Conservation (phyloP, 2,888 invertebrate species). For the Andrena flavipes region DNA sequence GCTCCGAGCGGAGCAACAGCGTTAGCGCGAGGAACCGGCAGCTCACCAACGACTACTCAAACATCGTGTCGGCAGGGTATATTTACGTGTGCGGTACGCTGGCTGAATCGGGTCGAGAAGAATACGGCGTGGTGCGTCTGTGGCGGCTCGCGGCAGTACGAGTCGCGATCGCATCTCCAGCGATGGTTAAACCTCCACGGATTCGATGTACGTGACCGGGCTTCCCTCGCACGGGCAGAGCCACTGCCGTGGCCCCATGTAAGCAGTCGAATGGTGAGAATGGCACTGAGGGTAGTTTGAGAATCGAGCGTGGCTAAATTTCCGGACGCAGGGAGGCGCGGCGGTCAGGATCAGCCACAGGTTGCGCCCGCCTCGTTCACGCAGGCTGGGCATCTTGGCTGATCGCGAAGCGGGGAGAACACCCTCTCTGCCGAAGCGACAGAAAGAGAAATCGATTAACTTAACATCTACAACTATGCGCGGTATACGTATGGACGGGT, state of each 20-base stretch:
- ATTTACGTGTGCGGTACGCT: slow-evolving; percentile 9
- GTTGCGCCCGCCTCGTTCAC: slow-evolving; percentile 79
- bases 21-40: slow-evolving; percentile 29
- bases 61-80: slow-evolving; percentile 4
- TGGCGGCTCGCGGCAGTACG: slow-evolving; percentile 7
- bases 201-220: not conserved
- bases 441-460: slow-evolving; percentile 71
- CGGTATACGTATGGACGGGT: not conserved
- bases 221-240: slow-evolving; percentile 34
- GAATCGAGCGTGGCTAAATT: slow-evolving; percentile 80
- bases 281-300: slow-evolving; percentile 80
- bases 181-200: slow-evolving; percentile 14
- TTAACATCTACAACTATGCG: slow-evolving; percentile 53
- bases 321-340: slow-evolving; percentile 82
- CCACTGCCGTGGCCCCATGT: slow-evolving; percentile 54
- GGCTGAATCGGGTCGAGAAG: not conserved
- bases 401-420: slow-evolving; percentile 59
- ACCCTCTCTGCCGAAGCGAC: slow-evolving; percentile 57
- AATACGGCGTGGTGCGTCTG: slow-evolving; percentile 1
- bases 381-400: slow-evolving; percentile 70
- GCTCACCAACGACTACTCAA: slow-evolving; percentile 8
- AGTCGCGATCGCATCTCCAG: slow-evolving; percentile 35
- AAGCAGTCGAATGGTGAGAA: slow-evolving; percentile 78
- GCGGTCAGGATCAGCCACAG: slow-evolving; percentile 83
- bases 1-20: not conserved